These are phyloP conservation scores for Tenrec ecaudatus DNA, from an alignment of 2,113 vertebrate species.

Conservation along the genomic window DNA sequence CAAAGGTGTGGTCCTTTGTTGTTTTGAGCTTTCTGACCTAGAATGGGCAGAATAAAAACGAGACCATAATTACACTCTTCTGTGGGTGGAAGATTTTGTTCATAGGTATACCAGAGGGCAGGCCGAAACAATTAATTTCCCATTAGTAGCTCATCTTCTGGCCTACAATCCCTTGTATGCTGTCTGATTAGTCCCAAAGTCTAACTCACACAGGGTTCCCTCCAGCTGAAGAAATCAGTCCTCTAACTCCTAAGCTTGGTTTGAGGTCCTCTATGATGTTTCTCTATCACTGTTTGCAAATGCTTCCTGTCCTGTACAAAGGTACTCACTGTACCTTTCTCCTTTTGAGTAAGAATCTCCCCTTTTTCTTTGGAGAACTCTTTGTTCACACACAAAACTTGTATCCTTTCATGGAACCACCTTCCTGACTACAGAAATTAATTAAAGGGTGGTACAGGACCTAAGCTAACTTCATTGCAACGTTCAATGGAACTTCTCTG, in stretches of 20 bases:
- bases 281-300: neutral
- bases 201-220: neutral
- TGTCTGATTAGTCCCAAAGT: constrained; percentile 6
- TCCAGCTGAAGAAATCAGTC: constrained; percentile 26
- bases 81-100: neutral
- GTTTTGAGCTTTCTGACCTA: constrained; percentile 27
- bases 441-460: constrained; percentile 17
- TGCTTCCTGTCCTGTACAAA: neutral
- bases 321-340: neutral
- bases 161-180: neutral
- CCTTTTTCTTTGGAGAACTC: constrained; percentile 6
- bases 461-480: neutral
- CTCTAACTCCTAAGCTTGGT: neutral
- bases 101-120: constrained; percentile 24
- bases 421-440: neutral
- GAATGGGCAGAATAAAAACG: neutral
- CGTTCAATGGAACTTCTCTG: constrained; percentile 16
- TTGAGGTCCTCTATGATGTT: neutral
- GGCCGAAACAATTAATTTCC: constrained; percentile 38
- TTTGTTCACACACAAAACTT: neutral
- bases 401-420: neutral
- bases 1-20: neutral
- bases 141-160: neutral
- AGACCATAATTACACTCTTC: neutral
- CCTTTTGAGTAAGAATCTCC: neutral